Evolutionary conservation across 2,888 invertebrate genomes (phyloP), one percentile per base, ranked within the genome.

Genomic region (Caenorhabditis sulstoni): DNA sequence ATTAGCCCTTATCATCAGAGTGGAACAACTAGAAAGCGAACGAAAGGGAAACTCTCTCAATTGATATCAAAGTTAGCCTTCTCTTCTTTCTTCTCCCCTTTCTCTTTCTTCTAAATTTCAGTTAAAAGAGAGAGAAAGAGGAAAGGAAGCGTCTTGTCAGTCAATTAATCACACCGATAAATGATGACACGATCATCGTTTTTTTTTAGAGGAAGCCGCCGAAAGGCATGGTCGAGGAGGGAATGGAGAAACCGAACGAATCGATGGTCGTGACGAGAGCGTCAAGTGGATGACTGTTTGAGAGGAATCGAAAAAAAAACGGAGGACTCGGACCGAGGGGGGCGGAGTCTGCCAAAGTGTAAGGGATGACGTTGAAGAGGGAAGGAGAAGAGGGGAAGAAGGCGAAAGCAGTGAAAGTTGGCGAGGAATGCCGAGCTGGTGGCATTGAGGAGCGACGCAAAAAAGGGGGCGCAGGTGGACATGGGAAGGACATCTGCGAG

Each of bases 141-240:
- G n/a, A 39, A 53, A n/a, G n/a, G 39, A 39, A 57, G 4, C 14
- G 37, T 23, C 55, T 64, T 62, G 47, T 64, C 71, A 71, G 44
- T 53, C 61, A 53, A 61, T 71, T 71, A 71, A 71, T 71, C 71
- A 71, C 20, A 47, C 45, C 47, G 62, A 71, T 71, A 57, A 71
- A 71, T 55, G 71, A 71, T 64, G 62, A 71, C 64, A 64, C 57
- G 57, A 64, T 62, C 55, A 64, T 37, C 45, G 47, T 55, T 71
- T 71, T 64, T 71, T 61, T 59, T 12, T 12, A 50, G 20, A 16
- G 23, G 59, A 58, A 59, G 59, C 41, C 41, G 52, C 20, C 37
- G 39, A 55, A 39, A 29, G 11, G 18, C 12, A 11, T 37, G 37
- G 37, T 8, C 5, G 11, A 37, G 37, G 37, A 37, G 37, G 11